Evolutionary conservation across 2,113 vertebrate species (phyloP).

Genomic region (Menura novaehollandiae): DNA sequence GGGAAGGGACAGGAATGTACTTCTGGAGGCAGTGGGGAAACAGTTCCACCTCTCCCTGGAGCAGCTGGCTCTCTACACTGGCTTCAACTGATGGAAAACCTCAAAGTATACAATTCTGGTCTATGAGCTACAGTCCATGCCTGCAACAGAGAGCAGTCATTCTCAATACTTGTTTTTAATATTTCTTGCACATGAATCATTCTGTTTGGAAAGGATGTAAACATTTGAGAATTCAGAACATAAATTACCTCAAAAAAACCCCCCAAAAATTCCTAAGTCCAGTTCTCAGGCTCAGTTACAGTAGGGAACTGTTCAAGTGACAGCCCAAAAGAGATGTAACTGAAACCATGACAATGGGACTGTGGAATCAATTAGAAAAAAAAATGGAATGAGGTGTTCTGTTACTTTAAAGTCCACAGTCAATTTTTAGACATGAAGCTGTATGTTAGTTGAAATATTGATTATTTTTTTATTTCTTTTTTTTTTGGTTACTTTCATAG

Average conservation of each 20-base stretch:
- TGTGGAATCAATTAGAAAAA: not conserved
- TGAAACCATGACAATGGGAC: not conserved
- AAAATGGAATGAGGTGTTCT: not conserved
- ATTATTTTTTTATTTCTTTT: not conserved
- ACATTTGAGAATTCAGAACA: not conserved
- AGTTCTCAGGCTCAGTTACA: not conserved
- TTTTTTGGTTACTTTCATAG: not conserved
- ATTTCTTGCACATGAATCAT: not conserved
- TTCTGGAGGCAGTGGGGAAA: not conserved
- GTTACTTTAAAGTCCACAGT: not conserved
- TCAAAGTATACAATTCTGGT: not conserved
- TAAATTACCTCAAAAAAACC: not conserved
- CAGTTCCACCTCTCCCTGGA: not conserved
- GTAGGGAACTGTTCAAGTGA: not conserved
- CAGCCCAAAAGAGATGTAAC: not conserved
- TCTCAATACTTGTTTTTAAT: not conserved
- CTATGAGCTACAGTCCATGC: not conserved
- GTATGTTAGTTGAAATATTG: not conserved
- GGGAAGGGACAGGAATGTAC: not conserved
- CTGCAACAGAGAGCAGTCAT: not conserved
- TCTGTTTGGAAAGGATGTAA: not conserved
- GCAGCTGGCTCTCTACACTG: not conserved
- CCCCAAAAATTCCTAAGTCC: not conserved
- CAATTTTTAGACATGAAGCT: not conserved
- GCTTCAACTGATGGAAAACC: not conserved